Conservation (phyloP, 2,888 invertebrate genomes). For the Julus scanicus region DNA sequence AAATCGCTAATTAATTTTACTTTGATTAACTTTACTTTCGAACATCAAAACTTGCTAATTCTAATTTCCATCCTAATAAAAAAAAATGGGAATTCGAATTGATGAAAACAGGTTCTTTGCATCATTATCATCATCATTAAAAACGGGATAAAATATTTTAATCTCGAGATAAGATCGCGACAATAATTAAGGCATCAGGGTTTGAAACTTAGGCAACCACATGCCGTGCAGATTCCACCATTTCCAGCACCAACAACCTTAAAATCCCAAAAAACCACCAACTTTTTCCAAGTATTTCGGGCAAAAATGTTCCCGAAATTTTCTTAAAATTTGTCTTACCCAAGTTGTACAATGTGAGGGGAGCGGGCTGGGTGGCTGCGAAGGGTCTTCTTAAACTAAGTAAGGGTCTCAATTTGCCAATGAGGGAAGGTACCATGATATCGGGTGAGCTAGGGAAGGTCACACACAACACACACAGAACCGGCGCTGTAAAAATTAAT, state of each 20-base stretch:
- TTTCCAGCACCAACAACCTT: neutral
- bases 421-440: slow-evolving; percentile 36
- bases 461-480: slow-evolving; percentile 27
- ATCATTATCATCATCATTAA: neutral
- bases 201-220: neutral
- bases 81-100: neutral
- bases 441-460: slow-evolving; percentile 38
- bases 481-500: slow-evolving; percentile 6
- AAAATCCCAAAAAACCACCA: neutral
- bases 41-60: neutral
- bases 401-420: slow-evolving; percentile 34
- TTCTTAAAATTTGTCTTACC: neutral
- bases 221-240: slow-evolving; percentile 29
- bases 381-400: slow-evolving; percentile 27
- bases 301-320: neutral
- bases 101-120: neutral
- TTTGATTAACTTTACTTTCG: neutral
- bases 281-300: neutral
- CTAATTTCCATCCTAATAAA: neutral
- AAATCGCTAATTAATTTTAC: neutral
- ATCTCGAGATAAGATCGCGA: neutral
- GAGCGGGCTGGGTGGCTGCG: slow-evolving; percentile 38
- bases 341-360: slow-evolving; percentile 12
- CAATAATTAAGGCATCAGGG: neutral
- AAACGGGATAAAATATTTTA: no score